A percentile compares a stretch with the other conserved stretches of the same genome.
These are phyloP conservation scores for Orgyia antiqua DNA, from an alignment of 2,888 invertebrate species.

Conservation along the genomic window DNA sequence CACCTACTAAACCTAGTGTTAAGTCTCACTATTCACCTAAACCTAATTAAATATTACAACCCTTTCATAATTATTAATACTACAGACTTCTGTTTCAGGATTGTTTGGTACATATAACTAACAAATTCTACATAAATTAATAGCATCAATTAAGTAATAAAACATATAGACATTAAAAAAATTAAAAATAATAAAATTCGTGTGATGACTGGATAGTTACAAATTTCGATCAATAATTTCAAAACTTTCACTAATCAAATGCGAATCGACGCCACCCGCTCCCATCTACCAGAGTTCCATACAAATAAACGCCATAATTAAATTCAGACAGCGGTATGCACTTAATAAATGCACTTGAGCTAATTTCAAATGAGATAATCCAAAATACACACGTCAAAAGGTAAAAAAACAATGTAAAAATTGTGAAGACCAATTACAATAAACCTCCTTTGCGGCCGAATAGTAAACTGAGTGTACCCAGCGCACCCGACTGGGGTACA, in stretches of 20 bases:
- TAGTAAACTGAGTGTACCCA: conserved; percentile 88
- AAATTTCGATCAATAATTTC: conserved; percentile 11
- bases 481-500: conserved; percentile 52
- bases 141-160: conserved; percentile 22
- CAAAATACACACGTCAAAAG: conserved; percentile 55
- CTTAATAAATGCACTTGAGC: conserved; percentile 61
- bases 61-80: conserved; percentile 46
- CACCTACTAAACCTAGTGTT: conserved; percentile 51
- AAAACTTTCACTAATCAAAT: conserved; percentile 11
- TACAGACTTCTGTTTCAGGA: conserved; percentile 45
- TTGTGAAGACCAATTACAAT: conserved; percentile 60
- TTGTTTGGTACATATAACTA: conserved; percentile 32
- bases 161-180: conserved; percentile 10
- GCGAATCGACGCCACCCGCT: conserved; percentile 10
- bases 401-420: conserved; percentile 41
- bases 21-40: conserved; percentile 59
- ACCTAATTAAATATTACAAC: conserved; percentile 54
- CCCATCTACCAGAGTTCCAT: conserved; percentile 1
- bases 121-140: conserved; percentile 17
- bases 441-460: conserved; percentile 93
- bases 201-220: conserved; percentile 16
- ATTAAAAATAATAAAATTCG: conserved; percentile 17
- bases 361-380: conserved; percentile 38
- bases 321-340: conserved; percentile 5
- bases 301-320: conserved; percentile 3